Percentiles rank a stretch among this genome's conserved stretches.
Evolutionary conservation across 37 sponge, comb jelly and placozoan genomes (phyloP).

Genomic region (Spongilla lacustris): DNA sequence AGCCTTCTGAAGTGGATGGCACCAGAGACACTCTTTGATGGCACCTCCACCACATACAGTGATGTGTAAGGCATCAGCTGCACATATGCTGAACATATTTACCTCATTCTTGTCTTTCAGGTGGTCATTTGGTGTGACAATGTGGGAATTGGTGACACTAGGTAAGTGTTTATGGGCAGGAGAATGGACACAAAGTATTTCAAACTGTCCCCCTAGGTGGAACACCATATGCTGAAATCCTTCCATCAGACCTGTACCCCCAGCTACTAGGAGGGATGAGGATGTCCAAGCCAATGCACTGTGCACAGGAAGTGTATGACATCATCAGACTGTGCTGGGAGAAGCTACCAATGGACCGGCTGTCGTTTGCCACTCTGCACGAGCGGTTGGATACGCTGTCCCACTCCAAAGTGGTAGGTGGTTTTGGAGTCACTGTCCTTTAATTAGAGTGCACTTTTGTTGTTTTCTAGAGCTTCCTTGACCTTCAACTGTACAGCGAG

Average conservation of each 20-base stretch:
- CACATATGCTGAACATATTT: neutral
- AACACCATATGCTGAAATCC: constrained; percentile 54
- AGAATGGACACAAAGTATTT: neutral
- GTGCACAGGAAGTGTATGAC: constrained; percentile 66
- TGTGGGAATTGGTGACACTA: constrained; percentile 82
- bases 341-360: constrained; percentile 46
- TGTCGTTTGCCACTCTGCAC: constrained; percentile 45
- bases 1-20: constrained; percentile 60
- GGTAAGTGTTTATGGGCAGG: constrained; percentile 21
- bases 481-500: constrained; percentile 44
- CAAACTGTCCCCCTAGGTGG: constrained; percentile 22
- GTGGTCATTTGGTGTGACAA: constrained; percentile 76
- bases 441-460: neutral
- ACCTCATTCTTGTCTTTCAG: neutral
- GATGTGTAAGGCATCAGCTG: neutral
- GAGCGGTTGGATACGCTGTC: constrained; percentile 39
- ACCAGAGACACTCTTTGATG: constrained; percentile 65
- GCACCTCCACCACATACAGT: constrained; percentile 17
- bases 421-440: neutral
- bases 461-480: constrained; percentile 47
- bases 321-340: constrained; percentile 70
- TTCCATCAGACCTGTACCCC: constrained; percentile 32
- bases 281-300: constrained; percentile 62
- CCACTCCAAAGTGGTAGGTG: constrained; percentile 58
- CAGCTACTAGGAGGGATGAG: constrained; percentile 65